These are phyloP conservation scores for Atrichornis clamosus DNA, from an alignment of 2,113 vertebrate species.

Conservation along the genomic window DNA sequence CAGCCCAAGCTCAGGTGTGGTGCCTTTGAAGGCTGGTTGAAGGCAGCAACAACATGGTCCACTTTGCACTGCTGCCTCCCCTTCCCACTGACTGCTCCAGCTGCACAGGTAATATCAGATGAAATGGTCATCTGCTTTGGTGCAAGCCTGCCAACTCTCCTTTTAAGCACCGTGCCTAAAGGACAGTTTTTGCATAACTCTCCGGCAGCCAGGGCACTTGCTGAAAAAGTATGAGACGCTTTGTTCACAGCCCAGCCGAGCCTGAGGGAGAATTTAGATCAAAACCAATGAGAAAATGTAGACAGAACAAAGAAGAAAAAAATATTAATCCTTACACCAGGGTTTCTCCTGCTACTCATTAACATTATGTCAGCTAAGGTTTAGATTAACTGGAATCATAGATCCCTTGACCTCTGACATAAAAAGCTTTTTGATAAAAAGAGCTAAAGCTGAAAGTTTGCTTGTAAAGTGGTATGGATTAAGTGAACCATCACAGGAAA, in stretches of 20 bases:
- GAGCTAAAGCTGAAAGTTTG: constrained; percentile 42
- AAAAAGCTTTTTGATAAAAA: constrained; percentile 54
- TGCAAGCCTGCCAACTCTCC: neutral
- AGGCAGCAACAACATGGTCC: rapidly evolving
- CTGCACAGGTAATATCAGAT: rapidly evolving
- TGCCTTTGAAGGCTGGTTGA: neutral
- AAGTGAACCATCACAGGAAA: neutral
- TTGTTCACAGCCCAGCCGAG: constrained; percentile 60
- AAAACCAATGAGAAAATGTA: constrained; percentile 64
- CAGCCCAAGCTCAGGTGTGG: neutral
- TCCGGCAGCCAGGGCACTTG: neutral
- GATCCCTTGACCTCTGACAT: constrained; percentile 53
- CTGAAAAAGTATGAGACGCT: neutral
- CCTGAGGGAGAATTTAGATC: constrained; percentile 57
- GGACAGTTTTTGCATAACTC: neutral
- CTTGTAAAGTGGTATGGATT: constrained; percentile 25
- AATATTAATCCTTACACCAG: constrained; percentile 57
- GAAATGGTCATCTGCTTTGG: neutral
- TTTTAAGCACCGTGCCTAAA: neutral
- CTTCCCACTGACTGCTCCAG: neutral
- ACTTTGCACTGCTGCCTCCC: neutral
- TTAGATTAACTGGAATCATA: constrained; percentile 64
- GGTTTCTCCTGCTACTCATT: constrained; percentile 73
- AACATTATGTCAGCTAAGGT: constrained; percentile 65
- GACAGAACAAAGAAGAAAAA: constrained; percentile 58